phyloP scores from a whole-genome alignment of 2,113 vertebrate species.

The Mustela nigripes region DNA sequence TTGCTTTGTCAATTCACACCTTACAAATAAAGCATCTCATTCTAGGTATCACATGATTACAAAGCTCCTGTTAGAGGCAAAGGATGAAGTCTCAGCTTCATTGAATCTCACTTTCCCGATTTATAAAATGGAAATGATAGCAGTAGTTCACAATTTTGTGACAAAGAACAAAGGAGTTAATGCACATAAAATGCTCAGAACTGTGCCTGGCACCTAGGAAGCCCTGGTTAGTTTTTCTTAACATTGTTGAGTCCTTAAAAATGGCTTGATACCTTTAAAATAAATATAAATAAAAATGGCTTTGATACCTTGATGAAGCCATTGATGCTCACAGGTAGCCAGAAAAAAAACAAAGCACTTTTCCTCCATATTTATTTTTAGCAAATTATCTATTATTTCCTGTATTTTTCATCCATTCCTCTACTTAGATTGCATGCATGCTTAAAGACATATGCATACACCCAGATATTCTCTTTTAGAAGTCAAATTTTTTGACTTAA shows the following conservation, averaged over 20 bases:
- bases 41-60: background rate
- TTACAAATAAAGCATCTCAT: background rate
- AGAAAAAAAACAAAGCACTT: background rate
- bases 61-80: background rate
- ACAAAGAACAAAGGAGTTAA: background rate
- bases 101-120: background rate
- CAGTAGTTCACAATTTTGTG: background rate
- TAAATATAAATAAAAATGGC: too few relatives aligned
- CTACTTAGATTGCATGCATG: background rate
- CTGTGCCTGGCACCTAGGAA: background rate
- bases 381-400: background rate
- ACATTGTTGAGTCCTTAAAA: background rate
- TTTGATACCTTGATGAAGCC: background rate
- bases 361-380: background rate
- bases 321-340: background rate
- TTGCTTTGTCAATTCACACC: background rate
- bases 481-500: constrained; percentile 40
- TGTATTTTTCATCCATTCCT: background rate
- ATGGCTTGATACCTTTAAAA: background rate
- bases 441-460: background rate
- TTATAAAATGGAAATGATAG: background rate
- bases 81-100: background rate
- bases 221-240: background rate
- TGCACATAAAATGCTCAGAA: background rate
- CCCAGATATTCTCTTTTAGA: background rate